Percentiles rank a stretch among this genome's conserved stretches.
Conservation (phyloP, 2,113 vertebrate genomes). For the Sterrhoptilus dennistouni region DNA sequence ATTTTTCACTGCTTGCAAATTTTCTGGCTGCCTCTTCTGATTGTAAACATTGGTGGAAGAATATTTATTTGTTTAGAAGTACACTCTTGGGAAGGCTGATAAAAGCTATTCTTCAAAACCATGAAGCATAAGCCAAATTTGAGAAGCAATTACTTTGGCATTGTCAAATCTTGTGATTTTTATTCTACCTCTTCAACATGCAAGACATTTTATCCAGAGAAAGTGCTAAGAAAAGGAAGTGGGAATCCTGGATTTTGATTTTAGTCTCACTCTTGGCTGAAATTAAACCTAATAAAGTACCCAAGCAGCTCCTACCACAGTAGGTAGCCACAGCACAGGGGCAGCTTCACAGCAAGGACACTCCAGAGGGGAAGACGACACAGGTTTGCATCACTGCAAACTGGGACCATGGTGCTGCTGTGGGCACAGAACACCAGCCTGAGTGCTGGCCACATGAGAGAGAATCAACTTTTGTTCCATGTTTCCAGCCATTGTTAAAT, state of each 20-base stretch:
- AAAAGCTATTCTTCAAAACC: conserved; percentile 23
- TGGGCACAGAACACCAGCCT: background rate
- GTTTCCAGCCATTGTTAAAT: background rate
- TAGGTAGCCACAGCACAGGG: background rate
- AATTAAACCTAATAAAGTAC: background rate
- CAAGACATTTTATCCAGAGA: background rate
- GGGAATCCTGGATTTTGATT: background rate
- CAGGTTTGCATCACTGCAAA: background rate
- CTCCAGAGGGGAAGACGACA: background rate
- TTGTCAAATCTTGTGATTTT: background rate
- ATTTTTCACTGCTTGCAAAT: background rate
- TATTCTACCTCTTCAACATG: background rate
- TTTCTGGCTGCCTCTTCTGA: conserved; percentile 9
- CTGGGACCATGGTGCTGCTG: background rate
- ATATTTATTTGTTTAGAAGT: conserved; percentile 31
- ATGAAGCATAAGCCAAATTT: background rate
- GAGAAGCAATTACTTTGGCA: background rate
- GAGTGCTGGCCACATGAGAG: background rate
- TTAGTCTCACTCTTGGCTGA: background rate
- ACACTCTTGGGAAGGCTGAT: background rate
- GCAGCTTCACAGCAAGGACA: background rate
- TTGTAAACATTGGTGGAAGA: background rate
- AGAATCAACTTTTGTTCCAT: background rate
- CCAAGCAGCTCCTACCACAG: background rate
- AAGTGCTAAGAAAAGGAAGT: background rate